phyloP scores from a whole-genome alignment of 2,888 invertebrate genomes.

The Protodeltote pygarga region DNA sequence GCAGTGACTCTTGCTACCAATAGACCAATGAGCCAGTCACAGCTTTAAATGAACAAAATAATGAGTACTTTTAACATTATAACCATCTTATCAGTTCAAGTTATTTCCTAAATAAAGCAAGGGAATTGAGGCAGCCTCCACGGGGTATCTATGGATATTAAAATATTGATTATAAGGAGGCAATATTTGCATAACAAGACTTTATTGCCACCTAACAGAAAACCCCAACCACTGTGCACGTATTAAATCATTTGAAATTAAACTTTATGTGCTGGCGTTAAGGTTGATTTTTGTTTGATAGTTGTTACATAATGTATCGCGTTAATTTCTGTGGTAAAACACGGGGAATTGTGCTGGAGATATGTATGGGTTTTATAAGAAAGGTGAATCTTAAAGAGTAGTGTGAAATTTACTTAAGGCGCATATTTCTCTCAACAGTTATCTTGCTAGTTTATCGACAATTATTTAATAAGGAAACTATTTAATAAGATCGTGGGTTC shows the following conservation, averaged over 20 bases:
- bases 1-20: too few relatives aligned
- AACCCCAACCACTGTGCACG: slow-evolving; percentile 20
- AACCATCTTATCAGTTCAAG: not conserved
- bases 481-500: too few relatives aligned
- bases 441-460: too few relatives aligned
- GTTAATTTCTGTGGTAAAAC: slow-evolving; percentile 17
- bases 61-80: too few relatives aligned
- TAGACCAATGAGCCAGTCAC: too few relatives aligned
- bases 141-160: slow-evolving; percentile 48
- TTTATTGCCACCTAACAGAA: slow-evolving; percentile 48
- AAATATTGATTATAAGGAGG: slow-evolving; percentile 47
- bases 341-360: not conserved
- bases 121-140: slow-evolving; percentile 15
- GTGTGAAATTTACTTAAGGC: too few relatives aligned
- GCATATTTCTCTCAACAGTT: too few relatives aligned
- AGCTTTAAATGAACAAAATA: too few relatives aligned
- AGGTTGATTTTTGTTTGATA: not conserved
- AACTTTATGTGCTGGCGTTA: not conserved
- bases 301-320: not conserved
- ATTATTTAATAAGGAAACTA: too few relatives aligned
- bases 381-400: too few relatives aligned
- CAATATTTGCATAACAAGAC: slow-evolving; percentile 53
- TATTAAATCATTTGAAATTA: not conserved
- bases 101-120: slow-evolving; percentile 19
- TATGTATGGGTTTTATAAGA: not conserved